Conservation (phyloP, 2,113 vertebrate genomes). For the Serinus canaria region DNA sequence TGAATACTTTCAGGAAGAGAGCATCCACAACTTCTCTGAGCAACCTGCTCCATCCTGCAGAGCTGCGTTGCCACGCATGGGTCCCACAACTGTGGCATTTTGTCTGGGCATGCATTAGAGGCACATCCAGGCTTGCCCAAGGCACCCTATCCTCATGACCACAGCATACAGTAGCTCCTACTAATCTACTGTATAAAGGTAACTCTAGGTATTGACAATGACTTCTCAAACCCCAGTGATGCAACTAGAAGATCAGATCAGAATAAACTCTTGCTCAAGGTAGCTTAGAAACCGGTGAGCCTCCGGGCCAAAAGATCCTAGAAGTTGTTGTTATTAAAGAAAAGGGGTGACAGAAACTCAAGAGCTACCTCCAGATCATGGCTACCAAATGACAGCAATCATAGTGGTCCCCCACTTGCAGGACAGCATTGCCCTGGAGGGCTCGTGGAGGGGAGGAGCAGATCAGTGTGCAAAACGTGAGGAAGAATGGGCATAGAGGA, state of each 20-base stretch:
- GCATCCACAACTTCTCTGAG: neutral
- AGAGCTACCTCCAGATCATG: neutral
- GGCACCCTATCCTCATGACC: neutral
- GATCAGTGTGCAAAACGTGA: neutral
- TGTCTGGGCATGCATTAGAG: fast-evolving
- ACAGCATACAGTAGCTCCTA: neutral
- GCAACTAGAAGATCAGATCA: neutral
- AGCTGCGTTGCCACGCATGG: fast-evolving
- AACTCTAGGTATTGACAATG: neutral
- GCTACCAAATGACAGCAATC: neutral
- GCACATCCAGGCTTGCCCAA: neutral
- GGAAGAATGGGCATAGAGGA: neutral
- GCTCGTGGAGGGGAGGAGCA: neutral
- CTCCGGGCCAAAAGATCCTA: neutral
- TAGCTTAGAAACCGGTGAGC: neutral
- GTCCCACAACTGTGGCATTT: neutral
- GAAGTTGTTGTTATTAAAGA: neutral
- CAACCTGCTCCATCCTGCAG: neutral
- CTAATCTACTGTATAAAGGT: neutral
- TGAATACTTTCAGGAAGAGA: neutral
- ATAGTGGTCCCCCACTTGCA: neutral
- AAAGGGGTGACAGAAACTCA: neutral
- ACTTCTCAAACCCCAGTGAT: neutral
- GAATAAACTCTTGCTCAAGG: neutral
- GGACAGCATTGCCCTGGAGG: neutral